Evolutionary conservation across 2,113 vertebrate species (phyloP), one percentile per base, ranked within the genome.

Genomic region (Tupaia chinensis): DNA sequence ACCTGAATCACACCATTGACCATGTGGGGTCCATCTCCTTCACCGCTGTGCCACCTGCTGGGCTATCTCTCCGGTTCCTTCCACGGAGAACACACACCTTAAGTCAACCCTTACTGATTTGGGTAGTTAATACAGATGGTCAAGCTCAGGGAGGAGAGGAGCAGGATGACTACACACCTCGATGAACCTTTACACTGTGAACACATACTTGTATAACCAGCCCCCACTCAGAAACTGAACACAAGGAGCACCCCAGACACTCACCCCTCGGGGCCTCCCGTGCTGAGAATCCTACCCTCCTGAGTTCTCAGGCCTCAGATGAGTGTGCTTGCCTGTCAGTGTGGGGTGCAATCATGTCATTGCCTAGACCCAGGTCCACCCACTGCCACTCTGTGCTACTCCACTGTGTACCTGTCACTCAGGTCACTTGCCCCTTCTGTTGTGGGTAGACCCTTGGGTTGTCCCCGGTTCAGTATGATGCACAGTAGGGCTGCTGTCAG

Each of bases 161-260:
- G 0, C 0, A 6, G 27, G 32, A 14, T 3, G 34, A 53, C 34
- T 14, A 4, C 0, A 17, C 6, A 58, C n/a, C 27, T 14, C 1
- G 22, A 56, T 14, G 27, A 27, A 15, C 61, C 80, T 44, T 56
- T 29, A n/a, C 9, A 4, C 0, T 2, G 9, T 0, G n/a, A 27
- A 44, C 65, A 68, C 8, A 44, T 44, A 2, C 23, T n/a, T 0
- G 1, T 72, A 53, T 25, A 69, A 23, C 77, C 44, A 32, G 77
- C 29, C 7, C 27, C 34, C 56, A 66, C 8, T 58, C 6, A 5
- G 74, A 60, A n/a, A 23, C n/a, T 23, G 72, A 58, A 23, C 5
- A 44, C 2, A 20, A 9, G 66, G 23, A n/a, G n/a, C 34, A 27
- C 27, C 7, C 29, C 78, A 58, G 53, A 2, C 3, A 7, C n/a